Evolutionary conservation across 2,113 vertebrate species (phyloP).

Genomic region (Suncus etruscus): DNA sequence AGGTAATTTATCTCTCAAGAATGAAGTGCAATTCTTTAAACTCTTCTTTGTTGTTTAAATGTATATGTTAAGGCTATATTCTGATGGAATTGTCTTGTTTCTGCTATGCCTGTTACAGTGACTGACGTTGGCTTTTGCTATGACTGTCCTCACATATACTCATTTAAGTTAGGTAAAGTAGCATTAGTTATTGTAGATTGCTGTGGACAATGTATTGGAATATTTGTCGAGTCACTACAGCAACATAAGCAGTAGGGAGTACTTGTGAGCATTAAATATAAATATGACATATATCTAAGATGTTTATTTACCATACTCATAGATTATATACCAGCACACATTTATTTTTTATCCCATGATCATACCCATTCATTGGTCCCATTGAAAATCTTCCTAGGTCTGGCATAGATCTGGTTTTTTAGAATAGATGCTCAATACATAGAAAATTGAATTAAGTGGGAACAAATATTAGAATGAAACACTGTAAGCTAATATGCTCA

Average conservation of each 20-base stretch:
- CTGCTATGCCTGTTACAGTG: background rate
- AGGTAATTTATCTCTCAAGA: constrained; percentile 74
- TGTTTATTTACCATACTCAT: no score
- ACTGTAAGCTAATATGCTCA: background rate
- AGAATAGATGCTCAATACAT: background rate
- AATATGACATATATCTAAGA: no score
- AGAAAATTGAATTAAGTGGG: constrained; percentile 19
- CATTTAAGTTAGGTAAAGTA: constrained; percentile 43
- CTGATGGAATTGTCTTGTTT: constrained; percentile 65
- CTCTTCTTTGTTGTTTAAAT: constrained; percentile 62
- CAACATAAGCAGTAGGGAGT: background rate
- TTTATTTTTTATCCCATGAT: background rate
- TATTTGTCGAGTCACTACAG: background rate
- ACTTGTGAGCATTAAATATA: no score
- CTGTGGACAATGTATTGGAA: background rate
- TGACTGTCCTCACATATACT: constrained; percentile 54
- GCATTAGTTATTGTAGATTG: background rate
- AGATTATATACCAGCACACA: no score
- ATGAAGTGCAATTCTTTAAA: constrained; percentile 74
- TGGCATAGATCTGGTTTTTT: background rate
- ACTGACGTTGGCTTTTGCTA: constrained; percentile 65
- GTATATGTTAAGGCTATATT: constrained; percentile 67
- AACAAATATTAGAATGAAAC: background rate
- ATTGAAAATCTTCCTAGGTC: background rate
- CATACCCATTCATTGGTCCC: background rate